Conservation (phyloP, 2,797 vertebrate species). For the Myoxocephalus aenaeus region DNA sequence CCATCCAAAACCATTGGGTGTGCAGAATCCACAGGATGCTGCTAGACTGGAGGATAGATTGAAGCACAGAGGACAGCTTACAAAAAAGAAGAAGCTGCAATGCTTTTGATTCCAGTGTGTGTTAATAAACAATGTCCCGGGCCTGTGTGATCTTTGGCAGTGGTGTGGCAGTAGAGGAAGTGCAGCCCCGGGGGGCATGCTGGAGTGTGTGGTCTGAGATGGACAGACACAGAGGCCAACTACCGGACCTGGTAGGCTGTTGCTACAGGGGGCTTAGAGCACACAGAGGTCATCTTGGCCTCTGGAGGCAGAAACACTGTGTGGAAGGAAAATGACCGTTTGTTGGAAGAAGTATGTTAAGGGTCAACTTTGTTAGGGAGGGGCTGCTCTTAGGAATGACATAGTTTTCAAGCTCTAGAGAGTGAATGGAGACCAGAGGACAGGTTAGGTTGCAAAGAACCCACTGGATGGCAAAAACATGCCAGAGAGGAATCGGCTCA, state of each 20-base stretch:
- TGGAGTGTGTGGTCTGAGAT: slow-evolving; percentile 47
- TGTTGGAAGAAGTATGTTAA: background rate
- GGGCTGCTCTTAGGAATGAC: slow-evolving; percentile 3
- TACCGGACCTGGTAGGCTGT: slow-evolving; percentile 13
- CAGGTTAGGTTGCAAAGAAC: background rate
- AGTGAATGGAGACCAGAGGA: background rate
- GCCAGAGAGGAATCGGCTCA: background rate
- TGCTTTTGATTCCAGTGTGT: slow-evolving; percentile 62
- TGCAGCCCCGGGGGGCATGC: slow-evolving; percentile 38
- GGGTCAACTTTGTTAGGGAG: slow-evolving; percentile 12
- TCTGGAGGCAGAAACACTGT: slow-evolving; percentile 8
- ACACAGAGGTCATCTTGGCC: slow-evolving; percentile 59
- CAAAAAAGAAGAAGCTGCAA: slow-evolving; percentile 28
- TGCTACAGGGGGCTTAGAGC: slow-evolving; percentile 36
- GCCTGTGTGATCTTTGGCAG: slow-evolving; percentile 68
- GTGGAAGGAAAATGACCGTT: slow-evolving; percentile 27
- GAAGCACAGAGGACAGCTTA: slow-evolving; percentile 51
- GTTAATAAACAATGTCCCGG: slow-evolving; percentile 58
- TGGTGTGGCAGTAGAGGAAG: slow-evolving; percentile 64
- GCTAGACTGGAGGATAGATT: slow-evolving; percentile 36
- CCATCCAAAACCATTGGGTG: slow-evolving; percentile 61
- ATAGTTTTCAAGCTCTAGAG: background rate
- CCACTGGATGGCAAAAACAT: background rate
- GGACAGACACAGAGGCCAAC: slow-evolving; percentile 48
- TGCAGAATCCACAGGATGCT: slow-evolving; percentile 56